A percentile compares a stretch with the other conserved stretches of the same genome.
phyloP scores from a whole-genome alignment of 2,888 invertebrate species.

The Drosophila rellima region DNA sequence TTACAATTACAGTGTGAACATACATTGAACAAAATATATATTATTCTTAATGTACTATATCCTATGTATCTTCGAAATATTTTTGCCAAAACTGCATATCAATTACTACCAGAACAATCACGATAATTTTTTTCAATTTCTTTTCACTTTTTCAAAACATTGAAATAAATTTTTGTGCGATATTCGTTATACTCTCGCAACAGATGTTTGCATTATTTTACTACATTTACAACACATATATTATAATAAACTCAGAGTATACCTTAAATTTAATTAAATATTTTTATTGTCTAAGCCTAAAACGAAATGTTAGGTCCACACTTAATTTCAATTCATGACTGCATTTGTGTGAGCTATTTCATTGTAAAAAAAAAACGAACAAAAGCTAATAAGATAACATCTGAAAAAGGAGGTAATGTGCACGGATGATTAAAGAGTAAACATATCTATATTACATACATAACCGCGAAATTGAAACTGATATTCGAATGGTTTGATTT shows the following conservation, averaged over 20 bases:
- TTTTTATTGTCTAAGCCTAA: neutral
- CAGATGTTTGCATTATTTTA: neutral
- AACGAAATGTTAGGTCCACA: neutral
- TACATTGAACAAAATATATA: constrained; percentile 1
- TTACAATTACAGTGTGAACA: constrained; percentile 7
- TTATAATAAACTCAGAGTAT: neutral
- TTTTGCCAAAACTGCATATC: constrained; percentile 1
- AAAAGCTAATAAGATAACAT: no score
- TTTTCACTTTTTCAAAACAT: neutral
- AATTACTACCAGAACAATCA: constrained; percentile 5
- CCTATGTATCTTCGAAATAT: neutral
- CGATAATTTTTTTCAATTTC: neutral
- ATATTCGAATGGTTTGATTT: no score
- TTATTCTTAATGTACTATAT: constrained; percentile 4
- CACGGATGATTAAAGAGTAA: no score
- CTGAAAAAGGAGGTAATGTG: no score
- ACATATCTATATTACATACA: no score
- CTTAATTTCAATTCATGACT: neutral
- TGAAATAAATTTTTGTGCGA: neutral
- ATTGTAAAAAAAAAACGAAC: neutral
- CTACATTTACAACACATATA: neutral
- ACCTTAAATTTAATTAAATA: neutral
- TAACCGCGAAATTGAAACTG: no score
- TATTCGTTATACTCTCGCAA: neutral
- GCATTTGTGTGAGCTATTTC: neutral